Evolutionary conservation across 2,888 invertebrate species (phyloP).

Genomic region (Synanthedon andrenaeformis): DNA sequence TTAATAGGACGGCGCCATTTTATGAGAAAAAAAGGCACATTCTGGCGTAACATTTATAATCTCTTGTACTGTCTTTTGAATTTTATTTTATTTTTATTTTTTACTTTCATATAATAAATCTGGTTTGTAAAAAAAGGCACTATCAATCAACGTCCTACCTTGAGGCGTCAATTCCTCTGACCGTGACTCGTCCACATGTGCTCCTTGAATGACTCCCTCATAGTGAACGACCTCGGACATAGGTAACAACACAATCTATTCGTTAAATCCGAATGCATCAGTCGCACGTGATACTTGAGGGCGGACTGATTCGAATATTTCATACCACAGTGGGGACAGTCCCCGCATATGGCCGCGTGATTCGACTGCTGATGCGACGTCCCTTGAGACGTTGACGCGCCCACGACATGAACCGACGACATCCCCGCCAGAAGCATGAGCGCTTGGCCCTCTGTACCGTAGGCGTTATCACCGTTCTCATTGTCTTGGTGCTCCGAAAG

Average conservation of each 20-base stretch:
- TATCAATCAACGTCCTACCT: conserved; percentile 12
- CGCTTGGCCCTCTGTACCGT: conserved; percentile 48
- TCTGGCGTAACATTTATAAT: not conserved
- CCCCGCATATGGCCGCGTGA: conserved; percentile 70
- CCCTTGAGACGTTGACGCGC: conserved; percentile 54
- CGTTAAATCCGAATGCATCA: conserved; percentile 77
- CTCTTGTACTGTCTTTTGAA: no score
- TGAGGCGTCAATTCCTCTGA: conserved; percentile 64
- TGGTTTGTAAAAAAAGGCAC: conserved; percentile 39
- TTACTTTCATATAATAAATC: no score
- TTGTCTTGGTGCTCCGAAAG: conserved; percentile 58
- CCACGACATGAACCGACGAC: conserved; percentile 39
- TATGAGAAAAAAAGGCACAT: not conserved
- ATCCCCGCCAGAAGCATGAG: conserved; percentile 49
- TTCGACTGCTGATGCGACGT: conserved; percentile 54
- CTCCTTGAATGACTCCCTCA: conserved; percentile 76
- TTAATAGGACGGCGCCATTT: no score
- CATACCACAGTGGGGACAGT: conserved; percentile 77
- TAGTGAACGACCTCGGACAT: conserved; percentile 77
- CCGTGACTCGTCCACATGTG: conserved; percentile 78
- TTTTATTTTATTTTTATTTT: no score
- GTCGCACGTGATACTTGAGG: conserved; percentile 75
- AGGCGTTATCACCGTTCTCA: conserved; percentile 41
- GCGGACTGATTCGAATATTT: conserved; percentile 78
- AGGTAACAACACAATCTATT: conserved; percentile 77